Evolutionary conservation across 2,888 invertebrate species (phyloP), one percentile per base, ranked within the genome.

Genomic region (Caenorhabditis virilis): DNA sequence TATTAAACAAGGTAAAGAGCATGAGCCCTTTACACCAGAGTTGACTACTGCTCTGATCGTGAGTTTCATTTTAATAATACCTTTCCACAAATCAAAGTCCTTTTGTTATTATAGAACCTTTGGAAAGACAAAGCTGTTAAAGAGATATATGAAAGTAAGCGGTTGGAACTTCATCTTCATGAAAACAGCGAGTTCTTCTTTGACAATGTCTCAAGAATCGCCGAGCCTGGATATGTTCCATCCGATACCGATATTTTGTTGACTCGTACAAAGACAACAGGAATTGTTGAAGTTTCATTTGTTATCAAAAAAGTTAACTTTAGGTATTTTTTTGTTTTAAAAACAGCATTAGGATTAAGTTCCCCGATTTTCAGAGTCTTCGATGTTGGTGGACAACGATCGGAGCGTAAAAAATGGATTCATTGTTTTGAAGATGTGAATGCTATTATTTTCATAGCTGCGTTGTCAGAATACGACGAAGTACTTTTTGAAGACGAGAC

Each of bases 401-500:
- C 78, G 7, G 79, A 78, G 50, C 50, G 78, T 25, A 80, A 80
- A 47, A 80, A 80, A 47, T 81, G 81, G 81, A 81, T 81, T 51
- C 81, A 81, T 23, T 76, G 74, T 48, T 76, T 76, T 39, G 74
- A 74, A 51, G 78, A 79, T 47, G 80, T 81, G 22, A 78, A 79
- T 45, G 77, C 82, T 6, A 97, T 98, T 88, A 98, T 98, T 89
- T 98, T 98, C 89, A 90, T 98, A 89, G 97, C 95, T 88, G 97
- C 98, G 86, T 90, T 98, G 88, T 95, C 95, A 88, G 87, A 88
- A 83, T 87, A 87, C 77, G 87, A 88, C 78, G 87, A 87, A 83
- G 86, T 83, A 88, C 89, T 98, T 85, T 95, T 97, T 87, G 97
- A 98, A 89, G 97, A 97, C 80, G 95, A 97, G 89, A 95, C 95